Evolutionary conservation across 2,113 vertebrate species (phyloP).

Genomic region (Muntiacus muntjak): DNA sequence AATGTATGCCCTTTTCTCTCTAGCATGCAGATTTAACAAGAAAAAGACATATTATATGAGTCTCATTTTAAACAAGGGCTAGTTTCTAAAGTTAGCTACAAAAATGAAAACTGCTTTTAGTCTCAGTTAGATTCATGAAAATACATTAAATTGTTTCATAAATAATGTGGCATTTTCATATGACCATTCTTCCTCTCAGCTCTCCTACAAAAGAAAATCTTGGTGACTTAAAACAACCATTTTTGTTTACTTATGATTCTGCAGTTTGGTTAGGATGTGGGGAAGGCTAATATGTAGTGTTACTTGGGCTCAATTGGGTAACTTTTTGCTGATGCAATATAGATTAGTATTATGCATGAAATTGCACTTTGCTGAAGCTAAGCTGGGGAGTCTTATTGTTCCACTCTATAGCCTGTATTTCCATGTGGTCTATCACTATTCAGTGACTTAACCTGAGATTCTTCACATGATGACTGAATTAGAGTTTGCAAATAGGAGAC

Average conservation of each 20-base stretch:
- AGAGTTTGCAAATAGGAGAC: neutral
- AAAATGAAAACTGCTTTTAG: neutral
- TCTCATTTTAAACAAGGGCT: neutral
- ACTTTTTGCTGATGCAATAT: neutral
- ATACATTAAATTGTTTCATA: neutral
- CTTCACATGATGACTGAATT: neutral
- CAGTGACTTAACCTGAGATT: neutral
- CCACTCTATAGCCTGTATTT: neutral
- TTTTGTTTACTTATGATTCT: neutral
- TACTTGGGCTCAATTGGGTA: neutral
- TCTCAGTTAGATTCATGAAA: neutral
- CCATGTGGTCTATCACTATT: neutral
- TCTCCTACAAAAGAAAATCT: neutral
- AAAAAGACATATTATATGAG: neutral
- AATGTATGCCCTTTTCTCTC: neutral
- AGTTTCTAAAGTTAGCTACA: neutral
- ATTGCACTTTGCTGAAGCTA: neutral
- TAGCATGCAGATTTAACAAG: neutral
- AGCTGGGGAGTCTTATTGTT: neutral
- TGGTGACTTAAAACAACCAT: neutral
- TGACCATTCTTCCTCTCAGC: neutral
- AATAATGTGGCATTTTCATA: neutral
- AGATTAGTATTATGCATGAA: neutral
- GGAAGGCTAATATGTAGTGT: neutral
- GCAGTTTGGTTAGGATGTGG: neutral